Evolutionary conservation across 2,113 vertebrate species (phyloP).

Genomic region (Struthidea cinerea): DNA sequence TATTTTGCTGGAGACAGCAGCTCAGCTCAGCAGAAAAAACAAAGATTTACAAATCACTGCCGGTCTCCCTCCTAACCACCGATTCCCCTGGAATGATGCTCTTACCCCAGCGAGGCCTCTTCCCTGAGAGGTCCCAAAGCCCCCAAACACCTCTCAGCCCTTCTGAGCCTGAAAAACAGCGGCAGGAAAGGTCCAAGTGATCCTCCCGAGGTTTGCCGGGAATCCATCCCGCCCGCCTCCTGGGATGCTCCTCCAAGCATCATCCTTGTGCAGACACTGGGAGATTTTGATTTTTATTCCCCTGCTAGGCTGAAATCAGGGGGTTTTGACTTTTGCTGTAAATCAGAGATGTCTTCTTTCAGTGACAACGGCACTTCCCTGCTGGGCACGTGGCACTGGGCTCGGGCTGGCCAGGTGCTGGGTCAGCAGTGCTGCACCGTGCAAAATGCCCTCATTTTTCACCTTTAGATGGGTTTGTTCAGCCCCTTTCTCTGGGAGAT

Average conservation of each 20-base stretch:
- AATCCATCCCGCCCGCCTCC: accelerated
- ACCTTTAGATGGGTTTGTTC: neutral
- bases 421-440: neutral
- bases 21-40: neutral
- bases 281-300: neutral
- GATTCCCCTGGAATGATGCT: neutral
- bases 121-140: neutral
- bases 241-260: neutral
- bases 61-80: neutral
- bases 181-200: neutral
- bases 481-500: neutral
- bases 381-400: accelerated
- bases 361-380: neutral
- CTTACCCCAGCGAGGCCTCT: neutral
- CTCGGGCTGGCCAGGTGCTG: accelerated
- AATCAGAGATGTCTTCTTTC: neutral
- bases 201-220: neutral
- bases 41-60: neutral
- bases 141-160: neutral
- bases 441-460: neutral
- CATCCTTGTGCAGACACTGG: neutral
- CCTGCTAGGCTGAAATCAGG: neutral
- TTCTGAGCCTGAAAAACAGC: neutral
- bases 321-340: neutral
- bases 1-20: neutral